Percentiles rank a stretch among this genome's conserved stretches.
Conservation (phyloP, 2,797 vertebrate genomes). For the Alauda arvensis region DNA sequence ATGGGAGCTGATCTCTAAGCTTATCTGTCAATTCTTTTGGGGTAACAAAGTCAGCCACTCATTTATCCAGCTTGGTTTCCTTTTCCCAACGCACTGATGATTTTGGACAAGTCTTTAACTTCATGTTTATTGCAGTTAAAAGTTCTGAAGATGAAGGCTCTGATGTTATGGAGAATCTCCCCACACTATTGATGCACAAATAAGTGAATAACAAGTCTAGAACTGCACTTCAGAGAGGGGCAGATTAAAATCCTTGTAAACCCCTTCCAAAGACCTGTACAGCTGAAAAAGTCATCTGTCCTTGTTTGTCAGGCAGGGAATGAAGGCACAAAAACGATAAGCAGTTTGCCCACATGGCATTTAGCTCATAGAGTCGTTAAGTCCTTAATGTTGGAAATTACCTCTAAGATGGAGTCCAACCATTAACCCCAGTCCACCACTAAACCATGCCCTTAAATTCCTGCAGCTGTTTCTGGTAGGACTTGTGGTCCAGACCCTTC, state of each 20-base stretch:
- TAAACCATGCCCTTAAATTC: not conserved
- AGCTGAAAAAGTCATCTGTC: not conserved
- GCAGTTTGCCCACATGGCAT: not conserved
- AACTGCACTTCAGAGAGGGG: not conserved
- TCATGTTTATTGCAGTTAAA: not conserved
- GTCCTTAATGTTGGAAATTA: accelerated
- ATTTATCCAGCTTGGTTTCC: not conserved
- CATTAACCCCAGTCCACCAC: not conserved
- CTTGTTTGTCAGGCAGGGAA: not conserved
- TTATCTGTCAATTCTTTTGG: not conserved
- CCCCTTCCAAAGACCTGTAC: not conserved
- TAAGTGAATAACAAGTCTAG: not conserved
- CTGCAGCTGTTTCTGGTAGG: not conserved
- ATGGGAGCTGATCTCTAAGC: not conserved
- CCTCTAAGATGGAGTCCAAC: accelerated
- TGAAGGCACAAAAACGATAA: not conserved
- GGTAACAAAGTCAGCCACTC: not conserved
- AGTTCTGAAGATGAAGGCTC: not conserved
- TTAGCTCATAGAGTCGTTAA: not conserved
- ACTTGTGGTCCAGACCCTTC: not conserved
- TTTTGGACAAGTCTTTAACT: not conserved
- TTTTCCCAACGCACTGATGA: not conserved
- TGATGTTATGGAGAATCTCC: not conserved
- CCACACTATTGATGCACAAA: not conserved
- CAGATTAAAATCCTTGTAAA: accelerated